These are phyloP conservation scores for Aplidium turbinatum DNA, from an alignment of 23 tunicate species.

Conservation along the genomic window DNA sequence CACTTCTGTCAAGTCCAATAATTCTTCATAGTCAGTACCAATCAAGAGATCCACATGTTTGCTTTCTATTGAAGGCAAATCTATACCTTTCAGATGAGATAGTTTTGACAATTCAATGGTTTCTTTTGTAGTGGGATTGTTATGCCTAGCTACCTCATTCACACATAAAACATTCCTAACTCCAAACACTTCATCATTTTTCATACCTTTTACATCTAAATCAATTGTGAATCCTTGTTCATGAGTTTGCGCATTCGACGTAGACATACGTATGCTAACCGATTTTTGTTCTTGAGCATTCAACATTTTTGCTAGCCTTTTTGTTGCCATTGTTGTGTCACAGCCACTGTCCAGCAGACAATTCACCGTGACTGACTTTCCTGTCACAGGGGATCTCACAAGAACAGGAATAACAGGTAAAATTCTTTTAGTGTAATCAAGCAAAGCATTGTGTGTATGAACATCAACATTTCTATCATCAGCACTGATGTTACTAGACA, in stretches of 20 bases:
- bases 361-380: constrained; percentile 6
- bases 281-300: not conserved
- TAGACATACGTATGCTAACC: not conserved
- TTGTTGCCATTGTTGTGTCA: constrained; percentile 9
- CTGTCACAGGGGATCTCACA: not conserved
- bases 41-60: constrained; percentile 5
- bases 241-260: constrained; percentile 6
- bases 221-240: not conserved
- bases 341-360: constrained; percentile 18
- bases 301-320: not conserved
- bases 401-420: constrained; percentile 7
- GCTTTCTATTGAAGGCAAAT: constrained; percentile 3
- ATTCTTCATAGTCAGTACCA: constrained; percentile 12
- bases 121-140: not conserved
- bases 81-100: not conserved
- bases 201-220: not conserved
- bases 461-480: not conserved
- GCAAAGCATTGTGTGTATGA: not conserved
- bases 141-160: constrained; percentile 5
- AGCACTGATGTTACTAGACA: too few relatives aligned
- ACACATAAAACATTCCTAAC: not conserved
- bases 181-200: not conserved
- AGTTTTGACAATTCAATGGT: not conserved
- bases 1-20: not conserved
- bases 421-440: not conserved